A percentile compares a stretch with the other conserved stretches of the same genome.
Evolutionary conservation across 2,888 invertebrate genomes (phyloP).

Genomic region (Camptogramma bilineatum): DNA sequence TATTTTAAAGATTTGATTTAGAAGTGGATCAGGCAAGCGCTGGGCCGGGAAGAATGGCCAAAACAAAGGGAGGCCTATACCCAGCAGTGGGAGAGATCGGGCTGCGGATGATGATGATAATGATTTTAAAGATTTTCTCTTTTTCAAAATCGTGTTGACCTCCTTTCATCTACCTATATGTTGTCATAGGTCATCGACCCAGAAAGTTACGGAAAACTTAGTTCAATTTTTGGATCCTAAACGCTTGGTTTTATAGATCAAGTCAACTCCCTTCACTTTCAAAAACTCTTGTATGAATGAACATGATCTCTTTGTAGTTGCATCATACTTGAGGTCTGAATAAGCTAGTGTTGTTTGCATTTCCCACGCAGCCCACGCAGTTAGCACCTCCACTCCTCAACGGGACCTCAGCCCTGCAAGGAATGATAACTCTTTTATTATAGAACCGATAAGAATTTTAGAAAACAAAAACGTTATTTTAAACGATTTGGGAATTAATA

Average conservation of each 20-base stretch:
- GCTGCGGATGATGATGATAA: too few species aligned
- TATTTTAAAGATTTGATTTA: too few species aligned
- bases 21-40: too few species aligned
- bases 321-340: constrained; percentile 22
- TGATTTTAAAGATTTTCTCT: too few species aligned
- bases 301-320: constrained; percentile 37
- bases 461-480: neutral
- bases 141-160: too few species aligned
- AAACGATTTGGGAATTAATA: too few species aligned
- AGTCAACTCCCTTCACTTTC: neutral
- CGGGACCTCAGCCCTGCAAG: constrained; percentile 34
- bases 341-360: constrained; percentile 60
- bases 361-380: constrained; percentile 76
- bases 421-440: constrained; percentile 22
- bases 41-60: too few species aligned
- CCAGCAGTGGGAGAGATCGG: too few species aligned
- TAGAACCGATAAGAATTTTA: constrained; percentile 29
- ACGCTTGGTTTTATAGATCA: neutral
- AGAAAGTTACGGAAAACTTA: neutral
- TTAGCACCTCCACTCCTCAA: constrained; percentile 62
- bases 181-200: too few species aligned
- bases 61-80: too few species aligned
- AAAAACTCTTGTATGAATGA: constrained; percentile 43
- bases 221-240: neutral
- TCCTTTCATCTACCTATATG: too few species aligned